phyloP scores from a whole-genome alignment of 2,797 vertebrate genomes.

The Erpetoichthys calabaricus region DNA sequence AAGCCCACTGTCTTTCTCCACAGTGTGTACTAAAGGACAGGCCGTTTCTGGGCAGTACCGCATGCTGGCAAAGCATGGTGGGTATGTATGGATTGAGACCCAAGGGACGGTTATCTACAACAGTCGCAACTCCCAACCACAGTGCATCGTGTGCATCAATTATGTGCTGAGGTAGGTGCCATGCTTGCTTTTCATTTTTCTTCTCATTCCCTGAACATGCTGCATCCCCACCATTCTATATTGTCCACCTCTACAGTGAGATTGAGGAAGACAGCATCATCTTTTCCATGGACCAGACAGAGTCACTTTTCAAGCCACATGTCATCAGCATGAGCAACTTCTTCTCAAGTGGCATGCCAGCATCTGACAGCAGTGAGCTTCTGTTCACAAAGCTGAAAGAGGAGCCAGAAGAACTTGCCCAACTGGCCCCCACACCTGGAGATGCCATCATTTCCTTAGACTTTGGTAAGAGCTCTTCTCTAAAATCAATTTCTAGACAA shows the following conservation, averaged over 20 bases:
- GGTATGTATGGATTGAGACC: slow-evolving; percentile 91
- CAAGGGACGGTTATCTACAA: slow-evolving; percentile 94
- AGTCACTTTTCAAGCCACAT: slow-evolving; percentile 73
- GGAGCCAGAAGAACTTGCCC: slow-evolving; percentile 83
- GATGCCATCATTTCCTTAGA: slow-evolving; percentile 79
- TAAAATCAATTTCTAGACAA: too few relatives aligned
- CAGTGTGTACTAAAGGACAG: slow-evolving; percentile 93
- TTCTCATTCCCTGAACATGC: background rate
- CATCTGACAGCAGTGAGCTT: slow-evolving; percentile 47
- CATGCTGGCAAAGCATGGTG: slow-evolving; percentile 87
- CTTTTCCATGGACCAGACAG: slow-evolving; percentile 90
- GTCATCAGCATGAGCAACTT: slow-evolving; percentile 50
- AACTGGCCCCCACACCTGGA: slow-evolving; percentile 80
- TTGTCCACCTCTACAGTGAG: slow-evolving; percentile 47
- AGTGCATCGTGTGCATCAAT: slow-evolving; percentile 92
- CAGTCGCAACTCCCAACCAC: slow-evolving; percentile 86
- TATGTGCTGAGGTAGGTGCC: slow-evolving; percentile 77
- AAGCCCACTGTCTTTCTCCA: background rate
- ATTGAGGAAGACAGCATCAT: slow-evolving; percentile 79
- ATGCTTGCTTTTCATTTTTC: background rate
- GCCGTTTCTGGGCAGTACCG: slow-evolving; percentile 82
- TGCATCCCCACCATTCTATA: too few relatives aligned
- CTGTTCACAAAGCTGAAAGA: slow-evolving; percentile 75
- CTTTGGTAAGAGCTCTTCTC: slow-evolving; percentile 54
- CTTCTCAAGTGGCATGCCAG: slow-evolving; percentile 37